Evolutionary conservation across 2,113 vertebrate species (phyloP), one percentile per base, ranked within the genome.

Genomic region (Mus spicilegus): DNA sequence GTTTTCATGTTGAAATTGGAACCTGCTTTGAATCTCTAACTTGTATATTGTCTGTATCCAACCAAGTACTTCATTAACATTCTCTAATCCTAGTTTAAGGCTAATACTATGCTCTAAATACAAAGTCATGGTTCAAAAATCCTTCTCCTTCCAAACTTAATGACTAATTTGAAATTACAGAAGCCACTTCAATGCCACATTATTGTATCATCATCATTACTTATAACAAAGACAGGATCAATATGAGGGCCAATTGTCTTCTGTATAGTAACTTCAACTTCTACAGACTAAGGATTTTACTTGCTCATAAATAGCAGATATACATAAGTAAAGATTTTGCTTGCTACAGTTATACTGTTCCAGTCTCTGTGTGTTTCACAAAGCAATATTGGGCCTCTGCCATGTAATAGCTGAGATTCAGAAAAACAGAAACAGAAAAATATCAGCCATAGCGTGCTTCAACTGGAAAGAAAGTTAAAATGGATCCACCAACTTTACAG

Each of bases 361-460:
- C 51, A 22, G 19, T 87, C 36, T 54, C 67, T 77, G 20, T 56
- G 19, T 78, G 17, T 95, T 78, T 93, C 56, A 91, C 58, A 96
- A 89, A 89, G 22, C 17, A 89, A 82, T 17, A 89, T 46, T 30
- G 3, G 6, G 8, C 16, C 4, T 82, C 54, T 94, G 46, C 81
- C 26, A 87, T 92, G 58, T 16, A 90, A 78, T 90, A 5, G 5
- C 46, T 89, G 56, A 75, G 22, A 65, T 80, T 89, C 84, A 88
- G 46, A 90, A 65, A 91, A 56, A 89, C 51, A n/a, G 16, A 33
- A 86, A 61, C 5, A 70, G 39, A 87, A 77, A 3, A 84, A 82
- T 90, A 11, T 51, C 17, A 94, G 16, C 51, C 28, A 54, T 58
- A 46, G 39, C 33, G 67, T 61, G 6, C 4, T 19, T 75, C 54